These are phyloP conservation scores for Cataglyphis cursor DNA, from an alignment of 2,888 invertebrate species.

Conservation along the genomic window DNA sequence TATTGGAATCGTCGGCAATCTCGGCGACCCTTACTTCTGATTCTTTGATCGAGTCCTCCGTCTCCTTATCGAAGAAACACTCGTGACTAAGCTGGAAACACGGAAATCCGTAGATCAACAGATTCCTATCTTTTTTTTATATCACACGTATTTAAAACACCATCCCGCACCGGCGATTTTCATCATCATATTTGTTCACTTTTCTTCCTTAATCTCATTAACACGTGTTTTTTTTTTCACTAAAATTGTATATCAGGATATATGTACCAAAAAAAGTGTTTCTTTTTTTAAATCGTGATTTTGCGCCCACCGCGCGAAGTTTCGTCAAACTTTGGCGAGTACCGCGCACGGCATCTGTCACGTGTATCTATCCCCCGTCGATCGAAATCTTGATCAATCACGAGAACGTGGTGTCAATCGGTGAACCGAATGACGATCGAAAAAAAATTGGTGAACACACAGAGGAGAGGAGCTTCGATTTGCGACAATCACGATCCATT, in stretches of 20 bases:
- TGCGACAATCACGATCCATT: conserved; percentile 14
- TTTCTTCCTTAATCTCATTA: background rate
- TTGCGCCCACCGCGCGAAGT: conserved; percentile 47
- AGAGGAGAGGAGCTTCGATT: background rate
- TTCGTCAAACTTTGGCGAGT: conserved; percentile 34
- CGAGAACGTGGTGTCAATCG: background rate
- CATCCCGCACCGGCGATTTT: background rate
- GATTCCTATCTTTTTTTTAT: background rate
- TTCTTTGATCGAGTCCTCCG: conserved; percentile 68
- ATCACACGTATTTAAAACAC: conserved; percentile 38
- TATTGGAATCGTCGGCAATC: conserved; percentile 81
- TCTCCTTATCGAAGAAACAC: conserved; percentile 28
- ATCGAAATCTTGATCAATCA: conserved; percentile 53
- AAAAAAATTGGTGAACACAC: conserved; percentile 11
- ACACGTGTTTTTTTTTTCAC: background rate
- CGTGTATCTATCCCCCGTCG: conserved; percentile 39
- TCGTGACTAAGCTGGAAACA: conserved; percentile 18
- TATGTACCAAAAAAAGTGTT: background rate
- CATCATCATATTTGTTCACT: conserved; percentile 2
- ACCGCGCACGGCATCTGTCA: conserved; percentile 38
- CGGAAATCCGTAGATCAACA: conserved; percentile 12
- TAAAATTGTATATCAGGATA: background rate
- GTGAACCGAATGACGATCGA: background rate
- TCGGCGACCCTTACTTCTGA: conserved; percentile 59
- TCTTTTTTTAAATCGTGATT: conserved; percentile 23